Evolutionary conservation across 2,797 vertebrate species (phyloP), one percentile per base, ranked within the genome.

Genomic region (Rhinella marina): DNA sequence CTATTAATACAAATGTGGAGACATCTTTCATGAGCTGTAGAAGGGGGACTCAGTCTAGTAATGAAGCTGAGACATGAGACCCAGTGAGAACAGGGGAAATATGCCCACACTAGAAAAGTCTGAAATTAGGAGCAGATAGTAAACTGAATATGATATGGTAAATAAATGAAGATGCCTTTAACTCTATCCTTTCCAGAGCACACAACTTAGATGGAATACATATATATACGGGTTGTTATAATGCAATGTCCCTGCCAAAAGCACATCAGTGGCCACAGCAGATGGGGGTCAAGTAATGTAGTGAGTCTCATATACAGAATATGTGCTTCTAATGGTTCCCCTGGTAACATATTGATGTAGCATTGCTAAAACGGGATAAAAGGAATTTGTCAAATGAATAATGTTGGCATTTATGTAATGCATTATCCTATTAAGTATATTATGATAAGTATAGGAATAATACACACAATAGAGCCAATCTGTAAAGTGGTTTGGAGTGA

Each of bases 271-370:
- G 23, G 21, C 13, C 3, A 77, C 50, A 56, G 2, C 6, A 78
- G 52, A 59, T 17, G 14, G 29, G 41, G 17, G 27, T 41, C 17
- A 59, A 81, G 78, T 62, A 62, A 21, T 41, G 8, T 57, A 10
- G 13, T 2, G n/a, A 17, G 52, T 27, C 54, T 76, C 8, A 19
- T 17, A 41, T 14, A 81, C 7, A 81, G 19, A 59, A 62, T 81
- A 81, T 81, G 79, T 81, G 59, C 29, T 64, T 64, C 57, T 81
- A 81, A 62, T 62, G 79, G 57, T 48, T 56, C 29, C 27, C 14
- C 8, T 62, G 2, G 32, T 41, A 81, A 27, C 79, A 48, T 32
- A 61, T 81, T 81, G 32, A 61, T 48, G 32, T 81, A 64, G 16
- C 64, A 64, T 64, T 21, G 32, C 57, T 48, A 12, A 41, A 81